Conservation (phyloP, 2,113 vertebrate genomes). For the Pteropus alecto region DNA sequence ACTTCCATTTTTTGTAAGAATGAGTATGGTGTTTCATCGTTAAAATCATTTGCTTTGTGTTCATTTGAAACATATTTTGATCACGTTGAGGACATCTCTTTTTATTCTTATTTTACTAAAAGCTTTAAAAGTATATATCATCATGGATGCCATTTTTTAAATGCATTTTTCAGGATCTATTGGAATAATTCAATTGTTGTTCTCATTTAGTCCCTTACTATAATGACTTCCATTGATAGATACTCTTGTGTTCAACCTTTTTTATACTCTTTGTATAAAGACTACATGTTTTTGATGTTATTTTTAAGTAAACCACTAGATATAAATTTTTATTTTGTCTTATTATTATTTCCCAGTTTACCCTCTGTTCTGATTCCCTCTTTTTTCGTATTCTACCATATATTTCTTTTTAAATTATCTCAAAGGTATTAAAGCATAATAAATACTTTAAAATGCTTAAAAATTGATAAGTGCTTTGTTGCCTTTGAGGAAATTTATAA, state of each 20-base stretch:
- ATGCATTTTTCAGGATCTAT: background rate
- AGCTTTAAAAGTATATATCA: background rate
- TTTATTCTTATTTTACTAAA: background rate
- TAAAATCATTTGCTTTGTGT: background rate
- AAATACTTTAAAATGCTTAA: background rate
- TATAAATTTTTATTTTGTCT: background rate
- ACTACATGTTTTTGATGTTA: background rate
- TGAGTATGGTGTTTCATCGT: background rate
- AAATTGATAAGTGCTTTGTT: background rate
- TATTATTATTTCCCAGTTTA: background rate
- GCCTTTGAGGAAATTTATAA: background rate
- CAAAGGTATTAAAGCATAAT: background rate
- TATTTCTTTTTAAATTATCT: background rate
- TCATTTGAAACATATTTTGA: conserved; percentile 7
- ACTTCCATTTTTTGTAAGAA: background rate
- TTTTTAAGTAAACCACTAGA: background rate
- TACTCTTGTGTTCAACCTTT: background rate
- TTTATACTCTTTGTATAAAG: background rate
- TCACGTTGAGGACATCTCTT: background rate
- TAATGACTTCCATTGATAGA: background rate
- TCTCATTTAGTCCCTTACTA: background rate
- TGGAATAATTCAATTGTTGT: background rate
- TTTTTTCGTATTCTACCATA: background rate
- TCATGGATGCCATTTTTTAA: background rate
- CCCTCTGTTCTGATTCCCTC: background rate